phyloP scores from a whole-genome alignment of 2,113 vertebrate genomes.

The crab-eating macaque (Macaca fascicularis) region DNA sequence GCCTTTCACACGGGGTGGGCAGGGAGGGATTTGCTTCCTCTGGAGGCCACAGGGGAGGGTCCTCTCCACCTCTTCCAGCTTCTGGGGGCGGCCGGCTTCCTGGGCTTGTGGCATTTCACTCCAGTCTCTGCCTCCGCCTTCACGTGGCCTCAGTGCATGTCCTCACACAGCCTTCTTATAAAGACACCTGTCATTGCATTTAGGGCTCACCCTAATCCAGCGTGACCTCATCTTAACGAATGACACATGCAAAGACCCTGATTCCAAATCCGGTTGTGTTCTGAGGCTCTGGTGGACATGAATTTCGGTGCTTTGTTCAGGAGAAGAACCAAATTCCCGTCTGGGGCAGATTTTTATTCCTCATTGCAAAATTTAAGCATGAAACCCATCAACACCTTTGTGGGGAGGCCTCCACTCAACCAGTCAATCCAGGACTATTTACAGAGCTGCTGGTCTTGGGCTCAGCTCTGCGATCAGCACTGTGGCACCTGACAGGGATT shows the following conservation, averaged over 20 bases:
- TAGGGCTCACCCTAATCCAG: neutral
- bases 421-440: neutral
- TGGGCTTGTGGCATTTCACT: neutral
- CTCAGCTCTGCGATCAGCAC: neutral
- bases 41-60: neutral
- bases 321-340: neutral
- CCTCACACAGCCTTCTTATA: neutral
- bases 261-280: neutral
- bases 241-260: neutral
- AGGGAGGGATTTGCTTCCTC: neutral
- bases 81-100: accelerated
- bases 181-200: too few relatives aligned
- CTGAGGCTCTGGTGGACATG: neutral
- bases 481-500: accelerated
- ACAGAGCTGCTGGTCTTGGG: neutral
- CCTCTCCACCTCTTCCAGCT: neutral
- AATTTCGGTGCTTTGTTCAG: neutral
- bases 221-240: neutral
- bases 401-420: too few relatives aligned
- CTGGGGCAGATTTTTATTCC: neutral
- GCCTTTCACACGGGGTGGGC: neutral
- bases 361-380: neutral
- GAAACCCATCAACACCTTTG: neutral
- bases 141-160: neutral
- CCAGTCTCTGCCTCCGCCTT: neutral